Evolutionary conservation across 2,888 invertebrate species (phyloP).

Genomic region (Phytoseiulus persimilis): DNA sequence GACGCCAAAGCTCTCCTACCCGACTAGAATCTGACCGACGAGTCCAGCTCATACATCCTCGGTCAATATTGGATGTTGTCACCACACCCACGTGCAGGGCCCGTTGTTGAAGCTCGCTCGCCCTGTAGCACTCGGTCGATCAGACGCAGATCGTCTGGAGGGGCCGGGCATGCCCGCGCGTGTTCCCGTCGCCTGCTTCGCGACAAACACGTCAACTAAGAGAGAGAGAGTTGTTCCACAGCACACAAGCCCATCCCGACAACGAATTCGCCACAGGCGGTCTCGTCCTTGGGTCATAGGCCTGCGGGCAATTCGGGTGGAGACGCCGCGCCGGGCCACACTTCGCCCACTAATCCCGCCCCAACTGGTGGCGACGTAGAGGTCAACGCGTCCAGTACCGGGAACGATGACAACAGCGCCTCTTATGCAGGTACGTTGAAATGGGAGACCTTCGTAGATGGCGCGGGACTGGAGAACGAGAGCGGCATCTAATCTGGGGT

Average conservation of each 20-base stretch:
- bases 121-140: too few species aligned
- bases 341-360: not conserved
- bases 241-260: constrained; percentile 38
- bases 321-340: not conserved
- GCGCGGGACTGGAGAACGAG: not conserved
- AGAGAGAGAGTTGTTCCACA: not conserved
- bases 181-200: not conserved
- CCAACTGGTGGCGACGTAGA: not conserved
- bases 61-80: too few species aligned
- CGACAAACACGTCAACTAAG: not conserved
- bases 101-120: too few species aligned
- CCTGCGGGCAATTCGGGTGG: constrained; percentile 36
- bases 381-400: constrained; percentile 19
- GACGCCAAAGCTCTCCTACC: not conserved
- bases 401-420: constrained; percentile 29
- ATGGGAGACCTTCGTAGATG: constrained; percentile 21
- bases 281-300: constrained; percentile 29
- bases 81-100: too few species aligned
- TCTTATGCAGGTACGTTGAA: constrained; percentile 32
- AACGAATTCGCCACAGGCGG: constrained; percentile 17
- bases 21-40: not conserved
- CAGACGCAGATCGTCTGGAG: not conserved
- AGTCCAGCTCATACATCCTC: too few species aligned
- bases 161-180: not conserved
- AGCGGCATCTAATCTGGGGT: not conserved